Evolutionary conservation across 1,140 invertebrate species (phyloP), one percentile per base, ranked within the genome.

Genomic region (Caenorhabditis remanei): DNA sequence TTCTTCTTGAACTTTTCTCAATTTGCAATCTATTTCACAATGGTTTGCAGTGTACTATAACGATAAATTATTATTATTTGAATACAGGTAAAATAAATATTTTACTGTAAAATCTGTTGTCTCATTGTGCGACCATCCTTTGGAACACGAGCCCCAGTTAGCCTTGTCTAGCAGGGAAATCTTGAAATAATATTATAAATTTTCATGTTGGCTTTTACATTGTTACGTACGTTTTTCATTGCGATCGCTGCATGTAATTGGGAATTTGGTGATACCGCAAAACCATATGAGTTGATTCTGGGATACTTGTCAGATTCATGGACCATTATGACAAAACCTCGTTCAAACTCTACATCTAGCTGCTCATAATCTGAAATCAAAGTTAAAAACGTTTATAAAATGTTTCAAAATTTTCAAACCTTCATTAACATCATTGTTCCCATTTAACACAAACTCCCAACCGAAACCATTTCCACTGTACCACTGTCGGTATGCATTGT

Each of bases 391-490:
- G 7, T 21, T 24, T 32, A 24, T 24, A 75, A n/a, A 56, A 14
- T n/a, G 21, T 21, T 65, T 13, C 16, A 19, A 2, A 48, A 53
- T 40, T 56, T 16, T 11, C 50, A 2, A 46, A 85, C 85, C 24
- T 55, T 48, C 50, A 1, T 75, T 16, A 40, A 19, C 13, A 11
- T 41, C 11, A 41, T 85, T 85, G 6, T 85, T 50, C 1, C 85
- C 85, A 63, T 88, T 83, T 0, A 88, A 13, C 0, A 82, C 71
- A 24, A 88, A 82, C 55, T 88, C 83, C 65, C 84, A 88, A 4
- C 87, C 87, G 56, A 85, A 88, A 9, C 58, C 56, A 58, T 83
- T 85, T 63, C 87, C 87, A 63, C 83, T 79, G n/a, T 67, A 88
- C 87, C 87, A 88, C 32, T 88, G 87, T 43, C 61, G 65, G n/a